Evolutionary conservation across 1,140 invertebrate species (phyloP), one percentile per base, ranked within the genome.

Genomic region (Penaeus vannamei): DNA sequence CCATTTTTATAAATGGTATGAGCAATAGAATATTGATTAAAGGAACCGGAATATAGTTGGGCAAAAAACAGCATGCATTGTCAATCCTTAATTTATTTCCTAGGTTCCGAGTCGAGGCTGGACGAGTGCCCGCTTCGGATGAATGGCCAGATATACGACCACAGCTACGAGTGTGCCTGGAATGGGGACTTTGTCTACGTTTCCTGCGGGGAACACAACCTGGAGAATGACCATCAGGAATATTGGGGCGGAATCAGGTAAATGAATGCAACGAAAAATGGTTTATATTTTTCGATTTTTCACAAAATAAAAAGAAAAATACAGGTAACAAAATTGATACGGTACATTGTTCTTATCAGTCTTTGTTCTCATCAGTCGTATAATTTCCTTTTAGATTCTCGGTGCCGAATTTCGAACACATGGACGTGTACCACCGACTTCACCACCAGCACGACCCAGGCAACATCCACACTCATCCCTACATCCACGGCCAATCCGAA

Each of bases 231-330:
- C 20, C 93, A 95, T 69, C 69, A 84, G 32, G 95, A 97, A 77
- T 98, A 99, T 93, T 99, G 99, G 98, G 99, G 98, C 72, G 99
- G 98, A 46, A 96, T 99, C 83, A 93, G 98, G 90, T 91, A 59
- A 60, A 26, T 32, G 2, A 8, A 22, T 69, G 22, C 0, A 5
- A 46, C 4, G 19, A 84, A 5, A 32, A 53, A 53, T 53, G 17
- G 17, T 8, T 1, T 10, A 53, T 17, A 53, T 53, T 53, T 53
- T 2, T 53, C 1, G 12, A 2, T 53, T 12, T 53, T 53, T 53
- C 8, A 12, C 53, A 14, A 53, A 53, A 53, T 53, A 17, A 53
- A 8, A 17, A 53, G 53, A 10, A 53, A 76, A 32, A 76, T 26
- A 76, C 36, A 23, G 4, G 20, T 10, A n/a, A 36, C n/a, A 76